A percentile compares a stretch with the other conserved stretches of the same genome.
Conservation (phyloP, 2,113 vertebrate species). For the Colaptes auratus region DNA sequence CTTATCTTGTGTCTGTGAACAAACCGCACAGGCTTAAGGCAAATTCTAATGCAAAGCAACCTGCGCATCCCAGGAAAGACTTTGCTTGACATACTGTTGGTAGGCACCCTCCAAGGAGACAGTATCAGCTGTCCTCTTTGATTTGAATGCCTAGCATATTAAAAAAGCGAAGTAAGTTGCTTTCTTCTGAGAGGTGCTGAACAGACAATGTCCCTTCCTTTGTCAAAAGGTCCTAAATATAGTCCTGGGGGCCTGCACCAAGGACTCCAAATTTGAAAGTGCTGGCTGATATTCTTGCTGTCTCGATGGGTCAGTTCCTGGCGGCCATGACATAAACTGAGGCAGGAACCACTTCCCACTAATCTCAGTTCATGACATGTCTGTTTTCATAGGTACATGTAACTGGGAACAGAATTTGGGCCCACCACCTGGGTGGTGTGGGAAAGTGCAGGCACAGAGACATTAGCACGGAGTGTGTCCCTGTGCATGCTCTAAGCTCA, state of each 20-base stretch:
- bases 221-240: neutral
- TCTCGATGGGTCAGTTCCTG: neutral
- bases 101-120: neutral
- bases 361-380: neutral
- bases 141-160: neutral
- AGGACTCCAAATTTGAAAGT: neutral
- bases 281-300: neutral
- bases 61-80: neutral
- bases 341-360: neutral
- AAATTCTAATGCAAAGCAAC: neutral
- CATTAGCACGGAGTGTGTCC: too few species aligned
- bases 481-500: neutral
- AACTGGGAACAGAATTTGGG: neutral
- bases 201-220: neutral
- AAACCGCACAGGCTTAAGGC: neutral
- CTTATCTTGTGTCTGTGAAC: neutral
- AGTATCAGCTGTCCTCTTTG: neutral
- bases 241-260: neutral
- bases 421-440: neutral
- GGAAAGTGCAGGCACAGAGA: neutral
- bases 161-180: neutral
- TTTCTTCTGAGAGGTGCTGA: neutral
- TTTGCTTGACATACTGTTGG: neutral
- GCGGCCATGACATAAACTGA: neutral
- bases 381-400: rapidly evolving